phyloP scores from a whole-genome alignment of 2,888 invertebrate genomes.

The Agonum fuliginosum region DNA sequence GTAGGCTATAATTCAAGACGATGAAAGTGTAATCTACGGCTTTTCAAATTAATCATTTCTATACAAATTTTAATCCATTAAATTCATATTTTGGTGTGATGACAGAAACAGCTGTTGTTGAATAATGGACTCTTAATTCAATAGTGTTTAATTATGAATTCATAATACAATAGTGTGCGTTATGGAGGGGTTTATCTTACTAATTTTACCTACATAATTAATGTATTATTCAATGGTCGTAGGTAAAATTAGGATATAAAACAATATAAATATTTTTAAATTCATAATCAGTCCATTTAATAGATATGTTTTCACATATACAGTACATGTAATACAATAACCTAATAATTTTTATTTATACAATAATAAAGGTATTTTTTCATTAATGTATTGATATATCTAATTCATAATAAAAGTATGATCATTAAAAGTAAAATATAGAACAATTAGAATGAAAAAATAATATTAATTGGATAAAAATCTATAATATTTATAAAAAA shows the following conservation, averaged over 20 bases:
- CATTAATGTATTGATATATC: conserved; percentile 55
- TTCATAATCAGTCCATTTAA: conserved; percentile 70
- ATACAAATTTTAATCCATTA: too few relatives aligned
- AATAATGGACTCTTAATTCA: too few relatives aligned
- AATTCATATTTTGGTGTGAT: too few relatives aligned
- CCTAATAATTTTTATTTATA: conserved; percentile 56
- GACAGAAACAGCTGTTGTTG: too few relatives aligned
- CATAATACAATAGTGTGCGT: too few relatives aligned
- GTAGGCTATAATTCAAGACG: too few relatives aligned
- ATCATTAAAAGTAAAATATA: conserved; percentile 49
- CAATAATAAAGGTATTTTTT: conserved; percentile 55
- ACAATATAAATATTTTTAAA: conserved; percentile 34
- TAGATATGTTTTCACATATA: conserved; percentile 71
- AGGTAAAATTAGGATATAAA: conserved; percentile 4
- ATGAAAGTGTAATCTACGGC: too few relatives aligned
- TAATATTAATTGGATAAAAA: conserved; percentile 53
- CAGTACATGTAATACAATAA: conserved; percentile 62
- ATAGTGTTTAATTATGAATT: too few relatives aligned
- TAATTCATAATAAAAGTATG: conserved; percentile 52
- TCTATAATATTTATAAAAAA: conserved; percentile 55
- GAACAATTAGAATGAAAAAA: conserved; percentile 56
- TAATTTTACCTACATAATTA: too few relatives aligned
- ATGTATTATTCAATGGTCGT: too few relatives aligned
- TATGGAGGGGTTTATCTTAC: too few relatives aligned
- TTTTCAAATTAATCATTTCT: too few relatives aligned